Conservation (phyloP, 92 coral and sea anemone genomes). For the Umimayanthus chanpuru region DNA sequence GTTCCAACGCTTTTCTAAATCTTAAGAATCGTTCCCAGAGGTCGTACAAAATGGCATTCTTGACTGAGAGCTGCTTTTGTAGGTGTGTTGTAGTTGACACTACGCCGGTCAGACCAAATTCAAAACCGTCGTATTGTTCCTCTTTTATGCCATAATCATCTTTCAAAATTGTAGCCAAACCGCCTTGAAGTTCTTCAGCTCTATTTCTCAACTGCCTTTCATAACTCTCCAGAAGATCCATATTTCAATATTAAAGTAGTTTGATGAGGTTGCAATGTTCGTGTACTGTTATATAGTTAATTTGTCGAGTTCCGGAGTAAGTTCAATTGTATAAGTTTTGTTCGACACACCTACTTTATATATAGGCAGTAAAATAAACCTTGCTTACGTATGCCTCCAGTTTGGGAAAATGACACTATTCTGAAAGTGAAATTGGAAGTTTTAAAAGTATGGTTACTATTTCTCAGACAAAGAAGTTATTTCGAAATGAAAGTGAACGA, state of each 20-base stretch:
- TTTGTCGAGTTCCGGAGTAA: not conserved
- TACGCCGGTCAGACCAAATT: slow-evolving; percentile 6
- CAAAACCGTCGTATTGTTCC: not conserved
- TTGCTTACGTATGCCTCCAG: not conserved
- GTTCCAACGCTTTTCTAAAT: no score
- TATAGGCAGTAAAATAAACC: not conserved
- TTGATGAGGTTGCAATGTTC: no score
- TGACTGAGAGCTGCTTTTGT: not conserved
- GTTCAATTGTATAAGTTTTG: no score
- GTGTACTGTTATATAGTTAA: not conserved
- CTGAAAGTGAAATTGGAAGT: not conserved
- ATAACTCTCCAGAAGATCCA: not conserved
- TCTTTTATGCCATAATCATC: not conserved
- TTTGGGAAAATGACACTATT: not conserved
- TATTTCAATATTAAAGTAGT: not conserved
- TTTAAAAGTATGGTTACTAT: no score
- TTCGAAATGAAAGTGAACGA: not conserved
- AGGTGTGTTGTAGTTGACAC: not conserved
- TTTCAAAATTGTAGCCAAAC: slow-evolving; percentile 5
- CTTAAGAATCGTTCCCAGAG: slow-evolving; percentile 13
- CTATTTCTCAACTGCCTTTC: not conserved
- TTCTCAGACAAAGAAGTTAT: not conserved
- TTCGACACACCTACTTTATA: no score
- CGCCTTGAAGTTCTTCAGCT: not conserved
- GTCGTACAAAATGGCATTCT: not conserved